A percentile compares a stretch with the other conserved stretches of the same genome.
These are phyloP conservation scores for Macrosiphum euphorbiae DNA, from an alignment of 2,888 invertebrate genomes.

Conservation along the genomic window DNA sequence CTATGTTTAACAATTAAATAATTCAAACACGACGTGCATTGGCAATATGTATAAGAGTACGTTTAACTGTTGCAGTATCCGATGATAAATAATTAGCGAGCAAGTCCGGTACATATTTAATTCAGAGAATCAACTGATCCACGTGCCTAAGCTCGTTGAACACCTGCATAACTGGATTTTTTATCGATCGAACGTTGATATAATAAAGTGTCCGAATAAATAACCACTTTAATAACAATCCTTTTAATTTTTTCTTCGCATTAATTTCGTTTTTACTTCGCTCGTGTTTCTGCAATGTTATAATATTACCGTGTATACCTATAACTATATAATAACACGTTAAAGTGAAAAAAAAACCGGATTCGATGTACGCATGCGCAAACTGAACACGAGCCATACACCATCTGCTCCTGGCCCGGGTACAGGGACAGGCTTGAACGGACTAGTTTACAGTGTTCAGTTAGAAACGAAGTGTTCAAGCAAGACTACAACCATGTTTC, in stretches of 20 bases:
- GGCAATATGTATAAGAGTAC: background rate
- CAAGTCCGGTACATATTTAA: constrained; percentile 2
- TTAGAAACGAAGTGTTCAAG: constrained; percentile 25
- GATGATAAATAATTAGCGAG: constrained; percentile 46
- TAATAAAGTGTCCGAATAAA: constrained; percentile 36
- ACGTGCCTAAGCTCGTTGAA: constrained; percentile 54
- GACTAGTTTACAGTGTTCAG: constrained; percentile 13
- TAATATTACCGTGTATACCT: background rate
- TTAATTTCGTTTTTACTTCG: constrained; percentile 19
- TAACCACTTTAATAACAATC: constrained; percentile 52
- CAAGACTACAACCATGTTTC: constrained; percentile 24
- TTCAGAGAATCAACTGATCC: constrained; percentile 56
- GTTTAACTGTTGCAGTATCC: background rate
- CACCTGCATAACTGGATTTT: constrained; percentile 59
- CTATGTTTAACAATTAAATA: background rate
- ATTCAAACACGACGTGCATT: constrained; percentile 45
- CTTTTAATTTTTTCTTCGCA: constrained; percentile 27
- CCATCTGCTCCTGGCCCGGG: constrained; percentile 45
- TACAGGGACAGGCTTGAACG: constrained; percentile 37
- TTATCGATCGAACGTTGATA: constrained; percentile 25
- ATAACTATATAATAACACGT: background rate
- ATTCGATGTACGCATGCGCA: constrained; percentile 51
- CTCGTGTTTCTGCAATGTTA: constrained; percentile 41
- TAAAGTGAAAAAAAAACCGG: constrained; percentile 39
- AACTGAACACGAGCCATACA: constrained; percentile 10